Percentiles rank a stretch among this genome's conserved stretches.
phyloP scores from a whole-genome alignment of 2,797 vertebrate genomes.

The Gadopsis marmoratus region DNA sequence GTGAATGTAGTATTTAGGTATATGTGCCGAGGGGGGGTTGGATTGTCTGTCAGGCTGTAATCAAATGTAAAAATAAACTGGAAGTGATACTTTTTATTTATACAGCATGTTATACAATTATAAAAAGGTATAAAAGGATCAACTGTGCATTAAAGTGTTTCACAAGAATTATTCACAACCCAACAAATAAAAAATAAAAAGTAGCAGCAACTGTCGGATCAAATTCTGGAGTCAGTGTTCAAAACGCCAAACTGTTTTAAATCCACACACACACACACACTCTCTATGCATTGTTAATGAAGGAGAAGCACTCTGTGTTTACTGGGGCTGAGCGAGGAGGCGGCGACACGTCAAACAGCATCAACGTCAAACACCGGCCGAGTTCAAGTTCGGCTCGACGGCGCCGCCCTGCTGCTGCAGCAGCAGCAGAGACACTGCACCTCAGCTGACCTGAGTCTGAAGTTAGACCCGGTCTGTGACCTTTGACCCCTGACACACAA shows the following conservation, averaged over 20 bases:
- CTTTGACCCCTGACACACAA: slow-evolving; percentile 14
- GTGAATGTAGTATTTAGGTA: too few species aligned
- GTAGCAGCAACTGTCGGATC: neutral
- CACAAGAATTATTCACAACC: too few species aligned
- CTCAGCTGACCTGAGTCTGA: neutral
- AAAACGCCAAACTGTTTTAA: neutral
- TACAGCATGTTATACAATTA: too few species aligned
- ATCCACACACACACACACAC: slow-evolving; percentile 17
- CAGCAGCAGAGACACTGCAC: slow-evolving; percentile 11
- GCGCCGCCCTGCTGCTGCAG: slow-evolving; percentile 60
- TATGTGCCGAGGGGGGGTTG: too few species aligned
- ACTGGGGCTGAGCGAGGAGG: slow-evolving; percentile 61
- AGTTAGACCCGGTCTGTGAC: neutral
- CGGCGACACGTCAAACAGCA: slow-evolving; percentile 61
- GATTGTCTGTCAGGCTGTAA: too few species aligned
- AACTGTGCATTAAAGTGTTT: too few species aligned
- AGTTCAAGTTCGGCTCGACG: slow-evolving; percentile 17
- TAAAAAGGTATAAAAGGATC: too few species aligned
- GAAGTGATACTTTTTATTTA: too few species aligned
- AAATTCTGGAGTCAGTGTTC: slow-evolving; percentile 10
- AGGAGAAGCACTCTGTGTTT: slow-evolving; percentile 61
- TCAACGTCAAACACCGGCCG: slow-evolving; percentile 60
- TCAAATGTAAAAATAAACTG: too few species aligned
- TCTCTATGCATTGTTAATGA: slow-evolving; percentile 59
- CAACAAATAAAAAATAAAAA: too few species aligned